Percentiles rank a stretch among this genome's conserved stretches.
These are phyloP conservation scores for Thermophis baileyi DNA, from an alignment of 2,113 vertebrate genomes.

Conservation along the genomic window DNA sequence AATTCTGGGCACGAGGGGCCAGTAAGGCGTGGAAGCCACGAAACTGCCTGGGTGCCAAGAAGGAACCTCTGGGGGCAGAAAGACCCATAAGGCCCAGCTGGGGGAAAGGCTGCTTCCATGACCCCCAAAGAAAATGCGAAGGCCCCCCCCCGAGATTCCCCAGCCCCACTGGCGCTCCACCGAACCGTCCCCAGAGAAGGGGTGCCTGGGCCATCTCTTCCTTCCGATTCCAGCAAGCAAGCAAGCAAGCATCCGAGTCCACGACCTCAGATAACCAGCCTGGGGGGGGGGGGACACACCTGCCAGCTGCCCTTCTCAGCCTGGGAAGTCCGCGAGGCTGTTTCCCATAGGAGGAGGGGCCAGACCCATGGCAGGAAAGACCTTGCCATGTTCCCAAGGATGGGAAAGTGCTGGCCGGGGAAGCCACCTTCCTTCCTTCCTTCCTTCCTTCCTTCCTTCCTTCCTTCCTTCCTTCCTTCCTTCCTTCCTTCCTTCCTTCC, in stretches of 20 bases:
- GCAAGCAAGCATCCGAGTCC: slow-evolving; percentile 57
- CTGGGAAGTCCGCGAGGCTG: slow-evolving; percentile 58
- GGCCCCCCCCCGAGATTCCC: background rate
- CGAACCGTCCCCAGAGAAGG: slow-evolving; percentile 27
- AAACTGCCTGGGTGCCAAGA: background rate
- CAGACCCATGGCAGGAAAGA: background rate
- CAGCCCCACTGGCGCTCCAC: slow-evolving; percentile 41
- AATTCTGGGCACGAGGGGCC: background rate
- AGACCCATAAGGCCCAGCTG: too few species aligned
- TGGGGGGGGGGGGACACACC: background rate
- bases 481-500: too few species aligned
- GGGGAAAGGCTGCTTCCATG: background rate
- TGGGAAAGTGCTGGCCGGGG: background rate
- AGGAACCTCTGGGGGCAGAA: background rate
- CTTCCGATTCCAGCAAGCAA: slow-evolving; percentile 65
- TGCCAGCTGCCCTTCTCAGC: slow-evolving; percentile 54
- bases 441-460: background rate
- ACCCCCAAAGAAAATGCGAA: background rate
- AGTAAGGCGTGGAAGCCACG: background rate
- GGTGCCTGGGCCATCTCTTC: background rate
- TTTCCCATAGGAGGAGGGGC: background rate
- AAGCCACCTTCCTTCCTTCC: background rate
- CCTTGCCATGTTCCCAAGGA: background rate
- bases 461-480: too few species aligned
- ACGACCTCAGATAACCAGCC: slow-evolving; percentile 63